Evolutionary conservation across 1,140 invertebrate species (phyloP).

Genomic region (Notospermus geniculatus): DNA sequence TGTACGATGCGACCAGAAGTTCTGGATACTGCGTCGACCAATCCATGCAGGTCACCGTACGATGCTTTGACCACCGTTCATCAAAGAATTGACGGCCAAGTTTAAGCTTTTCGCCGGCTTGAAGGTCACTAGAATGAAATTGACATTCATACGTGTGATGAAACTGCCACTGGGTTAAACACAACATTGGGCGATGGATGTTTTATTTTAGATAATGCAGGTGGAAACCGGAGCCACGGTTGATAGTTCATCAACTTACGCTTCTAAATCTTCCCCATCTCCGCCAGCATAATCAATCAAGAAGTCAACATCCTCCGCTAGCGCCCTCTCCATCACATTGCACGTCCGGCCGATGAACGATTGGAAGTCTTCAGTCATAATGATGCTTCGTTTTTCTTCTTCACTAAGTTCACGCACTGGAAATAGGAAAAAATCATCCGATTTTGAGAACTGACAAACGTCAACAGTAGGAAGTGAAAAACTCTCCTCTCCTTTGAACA

Average conservation of each 20-base stretch:
- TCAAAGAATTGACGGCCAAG: constrained; percentile 87
- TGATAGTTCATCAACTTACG: constrained; percentile 55
- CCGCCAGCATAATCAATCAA: constrained; percentile 90
- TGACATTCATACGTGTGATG: no score
- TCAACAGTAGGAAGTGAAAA: not conserved
- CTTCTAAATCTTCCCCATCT: constrained; percentile 72
- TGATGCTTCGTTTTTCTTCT: constrained; percentile 95
- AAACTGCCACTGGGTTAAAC: not conserved
- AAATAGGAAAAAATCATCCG: constrained; percentile 10
- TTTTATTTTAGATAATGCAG: not conserved
- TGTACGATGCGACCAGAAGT: constrained; percentile 89
- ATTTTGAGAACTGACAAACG: constrained; percentile 2
- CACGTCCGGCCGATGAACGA: constrained; percentile 83
- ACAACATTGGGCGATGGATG: not conserved
- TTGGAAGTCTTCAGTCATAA: constrained; percentile 90
- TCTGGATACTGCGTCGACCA: constrained; percentile 94
- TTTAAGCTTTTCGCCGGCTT: constrained; percentile 84
- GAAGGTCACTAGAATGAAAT: constrained; percentile 72
- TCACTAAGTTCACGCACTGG: constrained; percentile 68
- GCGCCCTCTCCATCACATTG: constrained; percentile 85
- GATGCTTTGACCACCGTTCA: constrained; percentile 94
- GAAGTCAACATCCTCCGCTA: constrained; percentile 82
- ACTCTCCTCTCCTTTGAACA: constrained; percentile 25
- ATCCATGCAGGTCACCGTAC: constrained; percentile 91
- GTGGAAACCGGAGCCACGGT: no score